Base-by-base conservation (phyloP, 1,140 invertebrate species). In the Elysia chlorotica region DNA sequence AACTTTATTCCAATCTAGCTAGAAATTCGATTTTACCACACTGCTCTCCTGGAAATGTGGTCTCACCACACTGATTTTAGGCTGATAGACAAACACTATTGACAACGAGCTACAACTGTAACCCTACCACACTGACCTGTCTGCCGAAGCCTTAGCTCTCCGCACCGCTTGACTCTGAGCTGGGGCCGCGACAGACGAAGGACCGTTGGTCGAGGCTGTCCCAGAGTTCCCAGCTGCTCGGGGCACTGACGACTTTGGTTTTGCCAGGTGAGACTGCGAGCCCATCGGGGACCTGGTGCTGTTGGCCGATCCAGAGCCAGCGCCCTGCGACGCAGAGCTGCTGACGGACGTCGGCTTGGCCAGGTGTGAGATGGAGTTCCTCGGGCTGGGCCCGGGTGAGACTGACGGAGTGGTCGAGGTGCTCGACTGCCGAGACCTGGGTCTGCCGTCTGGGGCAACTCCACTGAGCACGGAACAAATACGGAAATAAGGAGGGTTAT, bases 391-490 rank as follows among this genome's bases (percentile, higher is more conserved):
- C 36, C 36, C 25, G 28, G 69, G 69, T 0, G 69, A 71, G 19
- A 71, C 59, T 30, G 69, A 71, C 0, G 69, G 69, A 28, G 69
- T 71, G 2, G 69, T 71, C n/a, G 69, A 71, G n/a, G 69, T 63
- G 59, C 69, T 71, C 10, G 69, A 71, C 38, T 30, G 57, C n/a
- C 57, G 25, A 28, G 69, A 71, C n/a, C n/a, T n/a, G n/a, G n/a
- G n/a, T n/a, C n/a, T n/a, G n/a, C n/a, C n/a, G 67, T 57, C 59
- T 23, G 37, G 63, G 59, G 28, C 21, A 35, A 74, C 57, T 25
- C 65, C 36, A 36, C 70, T 68, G 56, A 35, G 54, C 61, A n/a
- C n/a, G n/a, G n/a, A n/a, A n/a, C n/a, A n/a, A n/a, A n/a, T n/a
- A n/a, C n/a, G n/a, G n/a, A n/a, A n/a, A n/a, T n/a, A n/a, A n/a